Base-by-base conservation (phyloP, 2,888 invertebrate genomes). In the Hoplodrina blanda region DNA sequence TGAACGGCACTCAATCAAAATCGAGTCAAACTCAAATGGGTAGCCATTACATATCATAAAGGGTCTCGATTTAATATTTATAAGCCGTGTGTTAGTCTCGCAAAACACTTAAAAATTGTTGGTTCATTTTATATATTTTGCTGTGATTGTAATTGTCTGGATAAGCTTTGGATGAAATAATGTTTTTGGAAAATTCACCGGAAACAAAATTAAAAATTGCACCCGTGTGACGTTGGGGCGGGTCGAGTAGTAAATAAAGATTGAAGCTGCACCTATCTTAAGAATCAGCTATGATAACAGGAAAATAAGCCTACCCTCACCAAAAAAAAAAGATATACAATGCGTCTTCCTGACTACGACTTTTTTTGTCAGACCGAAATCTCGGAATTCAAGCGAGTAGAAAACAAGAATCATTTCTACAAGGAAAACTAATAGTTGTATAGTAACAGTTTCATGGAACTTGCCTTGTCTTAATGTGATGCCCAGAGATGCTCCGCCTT, bases 391-490 rank as follows among this genome's bases (percentile, higher is more conserved):
- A 46, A 25, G 13, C 53, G 20, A 53, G 4, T 59, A 13, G 37
- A 49, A 55, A 60, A 15, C 11, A 57, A 60, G 41, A 66, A 69
- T 54, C 19, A 56, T 77, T 70, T 64, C 60, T 44, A 74, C 49
- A 61, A 80, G 80, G 80, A 82, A 82, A 80, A 82, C 57, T 65
- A 60, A 8, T 63, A 57, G 54, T 52, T 65, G 73, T 61, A 70
- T 68, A 66, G 66, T 69, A 50, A 68, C 52, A 25, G 55, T 66
- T 80, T 73, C 82, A 69, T 59, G 69, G 74, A 82, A 80, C 20
- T 61, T 72, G 20, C 20, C 13, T 80, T 61, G 50, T 46, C 64
- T 62, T 77, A 53, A 55, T 66, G 56, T 57, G 66, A 81, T 55
- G 60, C 46, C 33, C 69, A 50, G 62, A 69, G 54, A 68, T 68